Base-by-base conservation (phyloP, 2,888 invertebrate genomes). In the Steinernema carpocapsae region DNA sequence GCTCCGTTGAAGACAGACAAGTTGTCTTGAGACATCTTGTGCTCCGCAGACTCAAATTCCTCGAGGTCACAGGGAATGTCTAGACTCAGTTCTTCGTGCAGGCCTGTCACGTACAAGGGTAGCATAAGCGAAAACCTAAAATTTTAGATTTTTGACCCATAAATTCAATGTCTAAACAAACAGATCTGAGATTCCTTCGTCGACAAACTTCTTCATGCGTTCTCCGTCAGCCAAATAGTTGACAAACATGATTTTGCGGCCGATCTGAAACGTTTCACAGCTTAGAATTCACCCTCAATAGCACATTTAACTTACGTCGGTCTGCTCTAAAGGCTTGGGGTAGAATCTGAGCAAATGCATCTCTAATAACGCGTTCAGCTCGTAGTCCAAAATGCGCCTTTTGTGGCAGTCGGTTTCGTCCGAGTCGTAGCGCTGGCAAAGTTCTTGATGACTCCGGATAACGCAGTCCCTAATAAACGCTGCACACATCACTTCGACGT, bases 101-200 rank as follows among this genome's bases (percentile, higher is more conserved):
- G 26, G 26, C 56, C 56, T 22, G 56, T 56, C 22, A 56, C 56
- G 26, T 56, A 56, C 6, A 56, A 26, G 4, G 56, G 56, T 24
- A 56, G 56, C 56, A 56, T 56, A 14, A 56, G 56, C 6, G 56
- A 56, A 26, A 56, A 56, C 26, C 56, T 56, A 26, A 26, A 56
- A 26, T 2, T n/a, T 17, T n/a, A 10, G 4, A 17, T 17, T 17
- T 17, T 4, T 48, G 43, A 43, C 43, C 48, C n/a, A 48, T 19
- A 48, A n/a, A 4, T 48, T 48, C 48, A 17, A 43, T 43, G 14
- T 43, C 14, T 12, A 14, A 7, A 43, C 56, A 7, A 14, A 56
- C 56, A 56, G 26, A 24, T 56, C 56, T 6, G 56, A 24, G 56
- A 56, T 56, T 56, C 56, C 56, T 17, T 56, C 56, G 26, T 56